Base-by-base conservation (phyloP, 2,888 invertebrate species). In the Hoplodrina ambigua region DNA sequence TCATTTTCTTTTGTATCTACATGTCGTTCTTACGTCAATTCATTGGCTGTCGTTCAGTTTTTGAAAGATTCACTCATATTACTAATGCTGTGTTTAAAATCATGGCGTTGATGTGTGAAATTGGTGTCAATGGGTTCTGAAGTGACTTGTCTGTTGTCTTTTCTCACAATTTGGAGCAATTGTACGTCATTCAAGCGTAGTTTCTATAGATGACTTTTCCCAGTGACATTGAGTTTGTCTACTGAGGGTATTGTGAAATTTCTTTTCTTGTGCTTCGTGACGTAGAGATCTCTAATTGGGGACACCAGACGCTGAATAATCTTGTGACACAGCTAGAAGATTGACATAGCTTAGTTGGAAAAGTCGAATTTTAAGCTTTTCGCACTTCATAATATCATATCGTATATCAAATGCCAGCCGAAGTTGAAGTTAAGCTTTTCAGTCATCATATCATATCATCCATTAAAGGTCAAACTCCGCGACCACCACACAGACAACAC, bases 1-100 rank as follows among this genome's bases (percentile, higher is more conserved):
- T 72, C 78, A 49, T 76, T 74, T 84, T 83, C 86, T 85, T 86
- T 88, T 86, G 57, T 75, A 49, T 41, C 57, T 30, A 8, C 59
- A 30, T 66, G 80, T 76, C 72, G 59, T 46, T 52, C 64, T 62
- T 53, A 61, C 56, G 59, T 64, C 76, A 59, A 67, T 81, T 72
- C 72, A 54, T 66, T 68, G 65, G 25, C 49, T 78, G 80, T 82
- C 78, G 44, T 37, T 67, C 70, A 63, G 49, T 63, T 74, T 78
- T 58, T 71, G 67, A 72, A 69, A 66, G 41, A 80, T 60, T 63
- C 41, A 60, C 65, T 52, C 33, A 55, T 49, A 44, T 62, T 56
- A 49, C 30, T 69, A 75, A 72, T 75, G 58, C 56, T 65, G 41
- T 81, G 80, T 83, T 80, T 58, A 60, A 78, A 84, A 62, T 75